Conservation (phyloP, 2,113 vertebrate species). For the Heteronetta atricapilla region DNA sequence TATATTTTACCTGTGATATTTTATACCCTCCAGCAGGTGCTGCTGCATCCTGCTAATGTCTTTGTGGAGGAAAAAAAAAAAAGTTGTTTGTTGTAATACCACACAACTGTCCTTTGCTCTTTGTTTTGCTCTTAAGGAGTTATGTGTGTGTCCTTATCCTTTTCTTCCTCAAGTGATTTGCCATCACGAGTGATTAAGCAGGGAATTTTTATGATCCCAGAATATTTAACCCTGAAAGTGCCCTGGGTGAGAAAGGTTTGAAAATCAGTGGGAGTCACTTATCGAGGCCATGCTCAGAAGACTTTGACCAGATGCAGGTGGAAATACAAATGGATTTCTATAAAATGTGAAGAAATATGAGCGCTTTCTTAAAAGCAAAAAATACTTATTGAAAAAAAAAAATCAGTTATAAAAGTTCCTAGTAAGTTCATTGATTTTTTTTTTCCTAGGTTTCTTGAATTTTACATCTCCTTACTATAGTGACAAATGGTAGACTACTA, state of each 20-base stretch:
- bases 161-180: background rate
- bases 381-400: background rate
- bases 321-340: background rate
- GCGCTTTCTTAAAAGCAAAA: background rate
- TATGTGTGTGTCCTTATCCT: background rate
- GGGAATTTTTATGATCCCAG: background rate
- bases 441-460: background rate
- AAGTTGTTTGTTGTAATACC: background rate
- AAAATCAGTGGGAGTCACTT: slow-evolving; percentile 1
- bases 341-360: background rate
- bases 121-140: background rate
- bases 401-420: background rate
- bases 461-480: background rate
- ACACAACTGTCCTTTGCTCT: background rate
- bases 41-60: slow-evolving; percentile 30
- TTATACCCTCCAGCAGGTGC: slow-evolving; percentile 58
- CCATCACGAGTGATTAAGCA: background rate
- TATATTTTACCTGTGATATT: slow-evolving; percentile 2
- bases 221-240: background rate
- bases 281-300: background rate
- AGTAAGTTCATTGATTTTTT: background rate
- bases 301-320: background rate
- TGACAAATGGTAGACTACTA: background rate
- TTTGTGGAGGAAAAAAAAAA: accelerated
- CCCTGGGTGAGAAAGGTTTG: background rate